Conservation (phyloP, 2,888 invertebrate genomes). For the Drosophila neutralis region DNA sequence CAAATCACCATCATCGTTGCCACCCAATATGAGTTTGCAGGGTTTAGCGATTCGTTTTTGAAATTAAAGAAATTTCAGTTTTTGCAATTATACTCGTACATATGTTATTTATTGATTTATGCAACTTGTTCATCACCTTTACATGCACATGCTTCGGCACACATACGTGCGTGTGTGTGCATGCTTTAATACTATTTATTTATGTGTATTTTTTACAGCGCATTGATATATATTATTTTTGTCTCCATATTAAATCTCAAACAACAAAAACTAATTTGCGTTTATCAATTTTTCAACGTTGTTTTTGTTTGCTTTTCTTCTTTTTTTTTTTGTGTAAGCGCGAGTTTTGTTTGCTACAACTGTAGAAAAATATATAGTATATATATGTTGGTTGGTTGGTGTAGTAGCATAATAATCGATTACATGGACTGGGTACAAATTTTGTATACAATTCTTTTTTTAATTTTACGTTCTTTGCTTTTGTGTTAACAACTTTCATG, state of each 20-base stretch:
- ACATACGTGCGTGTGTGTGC: conserved; percentile 41
- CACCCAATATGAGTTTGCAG: background rate
- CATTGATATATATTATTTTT: conserved; percentile 65
- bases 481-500: conserved; percentile 48
- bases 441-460: conserved; percentile 70
- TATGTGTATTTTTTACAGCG: conserved; percentile 77
- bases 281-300: conserved; percentile 19
- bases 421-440: conserved; percentile 79
- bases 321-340: conserved; percentile 53
- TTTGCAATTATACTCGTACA: conserved; percentile 45
- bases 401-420: conserved; percentile 72
- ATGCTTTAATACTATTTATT: conserved; percentile 69
- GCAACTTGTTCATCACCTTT: conserved; percentile 71
- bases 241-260: conserved; percentile 43
- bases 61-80: background rate
- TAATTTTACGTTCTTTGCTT: conserved; percentile 17
- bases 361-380: conserved; percentile 75
- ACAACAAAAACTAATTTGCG: conserved; percentile 56
- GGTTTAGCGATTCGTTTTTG: background rate
- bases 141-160: conserved; percentile 52
- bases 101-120: conserved; percentile 75
- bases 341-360: conserved; percentile 49
- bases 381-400: conserved; percentile 62
- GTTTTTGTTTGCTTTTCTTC: background rate
- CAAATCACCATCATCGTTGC: background rate